phyloP scores from a whole-genome alignment of 2,797 vertebrate genomes.

The Anisognathus igniventris region DNA sequence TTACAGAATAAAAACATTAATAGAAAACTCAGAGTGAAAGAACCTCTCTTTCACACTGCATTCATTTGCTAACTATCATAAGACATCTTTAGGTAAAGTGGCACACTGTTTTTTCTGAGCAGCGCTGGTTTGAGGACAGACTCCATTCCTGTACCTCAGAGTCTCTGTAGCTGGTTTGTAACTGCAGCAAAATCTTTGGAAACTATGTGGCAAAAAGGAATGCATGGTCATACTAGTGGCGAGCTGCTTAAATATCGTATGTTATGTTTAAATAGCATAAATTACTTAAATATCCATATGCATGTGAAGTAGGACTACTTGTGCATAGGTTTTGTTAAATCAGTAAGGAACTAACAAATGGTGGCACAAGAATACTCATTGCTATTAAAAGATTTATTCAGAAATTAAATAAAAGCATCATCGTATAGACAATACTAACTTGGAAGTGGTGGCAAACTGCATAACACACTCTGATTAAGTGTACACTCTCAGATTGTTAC shows the following conservation, averaged over 20 bases:
- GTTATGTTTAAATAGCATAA: accelerated
- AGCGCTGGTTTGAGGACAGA: not conserved
- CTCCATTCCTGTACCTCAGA: not conserved
- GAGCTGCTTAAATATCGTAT: not conserved
- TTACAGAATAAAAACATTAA: not conserved
- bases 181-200: not conserved
- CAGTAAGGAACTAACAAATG: not conserved
- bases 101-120: not conserved
- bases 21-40: not conserved
- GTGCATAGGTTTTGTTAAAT: not conserved
- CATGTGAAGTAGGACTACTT: not conserved
- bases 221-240: not conserved
- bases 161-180: not conserved
- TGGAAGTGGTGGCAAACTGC: not conserved
- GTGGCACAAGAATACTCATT: not conserved
- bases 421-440: not conserved
- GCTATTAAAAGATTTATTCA: not conserved
- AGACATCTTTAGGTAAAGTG: not conserved
- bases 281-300: not conserved
- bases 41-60: not conserved
- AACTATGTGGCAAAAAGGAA: not conserved
- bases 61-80: not conserved
- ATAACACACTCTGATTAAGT: not conserved
- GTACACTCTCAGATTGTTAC: not conserved
- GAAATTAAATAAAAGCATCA: not conserved